These are phyloP conservation scores for Drosophila novamexicana DNA, from an alignment of 1,140 invertebrate species.

Conservation along the genomic window DNA sequence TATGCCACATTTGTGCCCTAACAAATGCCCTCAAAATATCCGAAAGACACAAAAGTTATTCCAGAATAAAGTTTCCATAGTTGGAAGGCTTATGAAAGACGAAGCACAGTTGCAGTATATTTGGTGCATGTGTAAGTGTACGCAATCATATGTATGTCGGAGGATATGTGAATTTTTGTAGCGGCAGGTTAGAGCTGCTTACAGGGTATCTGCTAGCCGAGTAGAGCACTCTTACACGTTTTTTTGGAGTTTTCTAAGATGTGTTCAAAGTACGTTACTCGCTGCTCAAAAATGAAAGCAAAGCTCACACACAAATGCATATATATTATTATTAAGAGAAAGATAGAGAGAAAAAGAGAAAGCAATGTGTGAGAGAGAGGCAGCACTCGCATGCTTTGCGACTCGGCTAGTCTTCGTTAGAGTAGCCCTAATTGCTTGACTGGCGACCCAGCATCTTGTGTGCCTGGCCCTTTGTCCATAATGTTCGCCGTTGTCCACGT, in stretches of 20 bases:
- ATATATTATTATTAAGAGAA: constrained; percentile 5
- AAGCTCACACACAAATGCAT: constrained; percentile 1
- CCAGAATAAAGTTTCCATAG: too few species aligned
- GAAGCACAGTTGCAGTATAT: too few species aligned
- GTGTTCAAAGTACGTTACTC: constrained; percentile 54
- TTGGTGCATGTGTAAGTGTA: too few species aligned
- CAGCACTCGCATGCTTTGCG: constrained; percentile 28
- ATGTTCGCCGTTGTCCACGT: constrained; percentile 14
- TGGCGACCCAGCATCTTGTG: constrained; percentile 28
- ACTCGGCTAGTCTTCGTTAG: constrained; percentile 49
- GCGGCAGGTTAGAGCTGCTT: background rate
- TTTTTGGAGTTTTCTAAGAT: constrained; percentile 18
- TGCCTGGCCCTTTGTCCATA: constrained; percentile 25
- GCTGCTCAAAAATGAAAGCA: constrained; percentile 47
- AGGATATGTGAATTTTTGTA: too few species aligned
- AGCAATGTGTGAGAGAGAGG: background rate
- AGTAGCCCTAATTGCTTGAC: constrained; percentile 53
- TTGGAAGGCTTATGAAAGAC: too few species aligned
- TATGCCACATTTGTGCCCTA: too few species aligned
- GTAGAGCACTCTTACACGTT: background rate
- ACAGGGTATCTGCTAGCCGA: background rate
- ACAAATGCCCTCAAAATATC: too few species aligned
- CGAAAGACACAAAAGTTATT: too few species aligned
- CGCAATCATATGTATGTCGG: too few species aligned
- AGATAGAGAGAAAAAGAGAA: background rate